A percentile compares a stretch with the other conserved stretches of the same genome.
These are phyloP conservation scores for Iphiclides podalirius DNA, from an alignment of 2,888 invertebrate species.

Conservation along the genomic window DNA sequence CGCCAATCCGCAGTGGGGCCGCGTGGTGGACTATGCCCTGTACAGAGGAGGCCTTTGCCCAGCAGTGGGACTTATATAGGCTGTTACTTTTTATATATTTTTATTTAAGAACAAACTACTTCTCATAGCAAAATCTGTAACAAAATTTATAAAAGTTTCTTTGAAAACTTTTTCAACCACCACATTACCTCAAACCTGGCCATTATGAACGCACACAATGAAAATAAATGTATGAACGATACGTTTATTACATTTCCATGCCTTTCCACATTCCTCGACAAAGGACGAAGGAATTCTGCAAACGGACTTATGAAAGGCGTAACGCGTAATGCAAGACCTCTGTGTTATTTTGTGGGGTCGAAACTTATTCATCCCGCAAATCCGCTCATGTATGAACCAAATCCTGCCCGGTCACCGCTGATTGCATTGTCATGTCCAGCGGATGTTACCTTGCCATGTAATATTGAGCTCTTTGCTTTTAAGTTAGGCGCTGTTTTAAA, in stretches of 20 bases:
- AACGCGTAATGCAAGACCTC: slow-evolving; percentile 65
- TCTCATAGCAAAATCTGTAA: too few relatives aligned
- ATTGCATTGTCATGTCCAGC: slow-evolving; percentile 79
- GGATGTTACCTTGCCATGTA: slow-evolving; percentile 33
- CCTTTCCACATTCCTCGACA: background rate
- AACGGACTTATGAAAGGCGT: slow-evolving; percentile 69
- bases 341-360: slow-evolving; percentile 78
- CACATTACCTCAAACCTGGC: too few relatives aligned
- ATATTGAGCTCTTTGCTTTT: slow-evolving; percentile 35
- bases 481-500: slow-evolving; percentile 40
- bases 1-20: too few relatives aligned
- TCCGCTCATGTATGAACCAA: slow-evolving; percentile 79
- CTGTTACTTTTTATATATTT: too few relatives aligned
- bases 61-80: too few relatives aligned
- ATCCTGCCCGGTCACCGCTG: slow-evolving; percentile 79
- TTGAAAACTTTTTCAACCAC: too few relatives aligned
- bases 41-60: too few relatives aligned
- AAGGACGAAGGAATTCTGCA: slow-evolving; percentile 59
- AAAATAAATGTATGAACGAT: background rate
- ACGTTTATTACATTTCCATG: slow-evolving; percentile 11
- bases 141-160: too few relatives aligned
- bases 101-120: too few relatives aligned
- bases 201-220: too few relatives aligned
- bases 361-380: slow-evolving; percentile 80
- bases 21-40: too few relatives aligned